These are phyloP conservation scores for Hypomesus transpacificus DNA, from an alignment of 2,113 vertebrate genomes.

Conservation along the genomic window DNA sequence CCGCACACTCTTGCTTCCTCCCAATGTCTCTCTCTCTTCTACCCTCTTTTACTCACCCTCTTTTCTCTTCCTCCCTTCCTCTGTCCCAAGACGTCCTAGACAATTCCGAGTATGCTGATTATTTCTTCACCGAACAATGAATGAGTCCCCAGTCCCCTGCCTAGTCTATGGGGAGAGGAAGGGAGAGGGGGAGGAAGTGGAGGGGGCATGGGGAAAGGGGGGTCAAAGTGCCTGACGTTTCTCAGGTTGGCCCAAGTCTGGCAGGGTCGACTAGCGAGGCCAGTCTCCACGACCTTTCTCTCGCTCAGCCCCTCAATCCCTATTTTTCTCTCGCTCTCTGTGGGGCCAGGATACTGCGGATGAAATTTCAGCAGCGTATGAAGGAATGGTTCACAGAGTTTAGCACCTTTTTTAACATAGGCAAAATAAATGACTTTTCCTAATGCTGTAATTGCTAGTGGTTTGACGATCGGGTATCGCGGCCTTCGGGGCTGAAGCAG, in stretches of 20 bases:
- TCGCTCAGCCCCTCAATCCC: slow-evolving; percentile 28
- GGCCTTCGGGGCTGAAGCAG: slow-evolving; percentile 60
- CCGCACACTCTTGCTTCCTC: not conserved
- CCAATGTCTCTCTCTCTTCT: slow-evolving; percentile 5
- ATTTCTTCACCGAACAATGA: slow-evolving; percentile 38
- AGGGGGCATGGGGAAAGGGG: not conserved
- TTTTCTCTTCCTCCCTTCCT: not conserved
- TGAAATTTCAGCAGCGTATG: slow-evolving; percentile 71
- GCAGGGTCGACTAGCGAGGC: slow-evolving; percentile 43
- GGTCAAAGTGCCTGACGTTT: slow-evolving; percentile 37
- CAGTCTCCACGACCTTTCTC: slow-evolving; percentile 53
- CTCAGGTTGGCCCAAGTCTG: slow-evolving; percentile 40
- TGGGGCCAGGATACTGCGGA: slow-evolving; percentile 54
- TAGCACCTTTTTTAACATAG: slow-evolving; percentile 69
- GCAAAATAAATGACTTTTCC: slow-evolving; percentile 73
- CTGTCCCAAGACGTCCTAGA: slow-evolving; percentile 24
- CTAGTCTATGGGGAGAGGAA: slow-evolving; percentile 1
- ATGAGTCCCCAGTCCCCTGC: slow-evolving; percentile 19
- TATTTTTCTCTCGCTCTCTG: slow-evolving; percentile 42
- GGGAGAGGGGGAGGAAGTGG: slow-evolving; percentile 7
- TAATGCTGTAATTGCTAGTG: slow-evolving; percentile 70
- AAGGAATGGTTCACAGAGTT: slow-evolving; percentile 70
- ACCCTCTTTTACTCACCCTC: not conserved
- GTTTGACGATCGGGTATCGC: slow-evolving; percentile 72
- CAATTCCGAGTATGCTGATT: slow-evolving; percentile 30